These are phyloP conservation scores for Colaptes auratus DNA, from an alignment of 2,113 vertebrate species.

Conservation along the genomic window DNA sequence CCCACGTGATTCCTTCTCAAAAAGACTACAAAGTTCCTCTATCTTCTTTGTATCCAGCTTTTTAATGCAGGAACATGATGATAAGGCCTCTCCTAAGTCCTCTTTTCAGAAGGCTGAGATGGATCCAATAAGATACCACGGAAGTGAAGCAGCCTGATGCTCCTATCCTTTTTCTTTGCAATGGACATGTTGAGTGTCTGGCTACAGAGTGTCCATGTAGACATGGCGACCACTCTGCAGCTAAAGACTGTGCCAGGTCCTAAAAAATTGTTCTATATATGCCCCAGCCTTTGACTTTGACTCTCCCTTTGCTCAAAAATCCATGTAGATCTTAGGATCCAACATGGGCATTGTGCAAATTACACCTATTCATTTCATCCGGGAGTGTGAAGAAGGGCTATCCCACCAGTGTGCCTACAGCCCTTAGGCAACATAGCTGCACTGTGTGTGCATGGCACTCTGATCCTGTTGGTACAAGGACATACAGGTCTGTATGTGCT, in stretches of 20 bases:
- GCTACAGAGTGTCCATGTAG: not conserved
- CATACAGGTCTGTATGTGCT: not conserved
- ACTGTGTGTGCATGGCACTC: accelerated
- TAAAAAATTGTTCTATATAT: not conserved
- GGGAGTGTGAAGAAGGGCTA: not conserved
- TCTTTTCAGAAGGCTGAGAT: not conserved
- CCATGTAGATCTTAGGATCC: not conserved
- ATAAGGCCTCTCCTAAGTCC: no score
- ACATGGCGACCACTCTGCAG: not conserved
- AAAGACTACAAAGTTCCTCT: no score
- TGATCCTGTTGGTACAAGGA: not conserved
- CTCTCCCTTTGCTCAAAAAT: not conserved
- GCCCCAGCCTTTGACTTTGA: not conserved
- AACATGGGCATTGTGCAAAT: not conserved
- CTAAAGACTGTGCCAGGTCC: not conserved
- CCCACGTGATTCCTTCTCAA: no score
- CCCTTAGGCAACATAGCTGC: not conserved
- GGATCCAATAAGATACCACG: accelerated
- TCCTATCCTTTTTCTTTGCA: not conserved
- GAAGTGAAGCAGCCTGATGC: not conserved
- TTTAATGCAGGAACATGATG: no score
- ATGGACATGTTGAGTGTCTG: not conserved
- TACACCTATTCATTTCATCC: not conserved
- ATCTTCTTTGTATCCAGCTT: no score
- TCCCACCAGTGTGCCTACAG: not conserved